Evolutionary conservation across 2,113 vertebrate species (phyloP).

Genomic region (Mixornis gularis): DNA sequence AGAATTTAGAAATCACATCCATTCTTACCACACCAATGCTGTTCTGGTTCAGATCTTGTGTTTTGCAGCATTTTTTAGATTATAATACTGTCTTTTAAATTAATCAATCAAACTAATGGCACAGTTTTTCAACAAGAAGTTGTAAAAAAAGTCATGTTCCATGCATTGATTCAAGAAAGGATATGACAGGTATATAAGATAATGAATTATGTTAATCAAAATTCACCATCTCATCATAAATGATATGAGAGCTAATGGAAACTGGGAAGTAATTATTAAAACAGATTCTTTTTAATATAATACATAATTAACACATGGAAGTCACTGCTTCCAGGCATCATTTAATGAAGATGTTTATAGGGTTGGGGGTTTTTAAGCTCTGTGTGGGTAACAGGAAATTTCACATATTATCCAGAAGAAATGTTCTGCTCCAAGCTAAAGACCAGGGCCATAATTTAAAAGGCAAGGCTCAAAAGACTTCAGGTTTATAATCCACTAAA

Average conservation of each 20-base stretch:
- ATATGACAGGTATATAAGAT: background rate
- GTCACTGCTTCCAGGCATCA: conserved; percentile 27
- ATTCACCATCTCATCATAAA: background rate
- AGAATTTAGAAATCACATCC: background rate
- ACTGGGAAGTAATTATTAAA: conserved; percentile 39
- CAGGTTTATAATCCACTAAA: background rate
- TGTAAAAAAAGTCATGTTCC: background rate
- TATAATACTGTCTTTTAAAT: background rate
- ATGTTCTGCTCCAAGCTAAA: background rate
- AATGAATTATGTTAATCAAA: conserved; percentile 17
- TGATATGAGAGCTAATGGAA: conserved; percentile 33
- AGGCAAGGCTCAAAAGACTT: background rate
- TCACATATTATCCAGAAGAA: background rate
- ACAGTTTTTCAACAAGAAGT: background rate
- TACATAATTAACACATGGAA: conserved; percentile 41
- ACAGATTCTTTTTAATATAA: conserved; percentile 12
- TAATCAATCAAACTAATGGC: background rate
- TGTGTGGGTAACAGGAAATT: background rate
- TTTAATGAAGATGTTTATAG: conserved; percentile 46
- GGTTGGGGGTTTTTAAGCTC: background rate
- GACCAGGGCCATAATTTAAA: background rate
- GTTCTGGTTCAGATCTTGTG: background rate
- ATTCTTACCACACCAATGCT: background rate
- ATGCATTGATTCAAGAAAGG: background rate
- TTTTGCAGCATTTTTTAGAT: background rate